Conservation (phyloP, 2,113 vertebrate species). For the Ascaphus truei region DNA sequence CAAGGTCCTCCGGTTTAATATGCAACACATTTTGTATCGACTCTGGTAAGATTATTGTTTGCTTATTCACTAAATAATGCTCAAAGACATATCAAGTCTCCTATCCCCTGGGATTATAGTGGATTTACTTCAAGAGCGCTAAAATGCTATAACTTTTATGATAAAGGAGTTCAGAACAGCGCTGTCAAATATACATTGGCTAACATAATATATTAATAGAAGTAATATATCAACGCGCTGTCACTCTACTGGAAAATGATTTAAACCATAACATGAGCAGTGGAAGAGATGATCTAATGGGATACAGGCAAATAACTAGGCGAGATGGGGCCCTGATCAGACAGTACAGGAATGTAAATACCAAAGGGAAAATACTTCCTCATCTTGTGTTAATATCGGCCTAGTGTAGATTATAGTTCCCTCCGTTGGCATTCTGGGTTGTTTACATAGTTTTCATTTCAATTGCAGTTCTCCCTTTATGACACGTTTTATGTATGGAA, state of each 20-base stretch:
- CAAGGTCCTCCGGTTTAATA: not conserved
- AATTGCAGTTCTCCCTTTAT: too few species aligned
- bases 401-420: too few species aligned
- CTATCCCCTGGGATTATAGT: not conserved
- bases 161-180: constrained; percentile 5
- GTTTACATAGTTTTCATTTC: too few species aligned
- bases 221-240: not conserved
- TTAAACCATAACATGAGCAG: constrained; percentile 6
- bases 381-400: too few species aligned
- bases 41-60: constrained; percentile 4
- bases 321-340: too few species aligned
- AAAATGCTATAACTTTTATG: not conserved
- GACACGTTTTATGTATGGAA: too few species aligned
- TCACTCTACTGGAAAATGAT: not conserved
- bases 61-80: not conserved
- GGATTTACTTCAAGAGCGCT: constrained; percentile 9
- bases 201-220: constrained; percentile 11
- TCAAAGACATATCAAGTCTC: not conserved
- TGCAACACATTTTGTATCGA: not conserved
- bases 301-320: not conserved
- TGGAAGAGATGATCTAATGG: not conserved
- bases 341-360: too few species aligned
- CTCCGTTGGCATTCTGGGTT: too few species aligned
- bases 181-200: not conserved
- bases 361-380: too few species aligned